Evolutionary conservation across 2,888 invertebrate genomes (phyloP).

Genomic region (Drosophila pseudotalamancana): DNA sequence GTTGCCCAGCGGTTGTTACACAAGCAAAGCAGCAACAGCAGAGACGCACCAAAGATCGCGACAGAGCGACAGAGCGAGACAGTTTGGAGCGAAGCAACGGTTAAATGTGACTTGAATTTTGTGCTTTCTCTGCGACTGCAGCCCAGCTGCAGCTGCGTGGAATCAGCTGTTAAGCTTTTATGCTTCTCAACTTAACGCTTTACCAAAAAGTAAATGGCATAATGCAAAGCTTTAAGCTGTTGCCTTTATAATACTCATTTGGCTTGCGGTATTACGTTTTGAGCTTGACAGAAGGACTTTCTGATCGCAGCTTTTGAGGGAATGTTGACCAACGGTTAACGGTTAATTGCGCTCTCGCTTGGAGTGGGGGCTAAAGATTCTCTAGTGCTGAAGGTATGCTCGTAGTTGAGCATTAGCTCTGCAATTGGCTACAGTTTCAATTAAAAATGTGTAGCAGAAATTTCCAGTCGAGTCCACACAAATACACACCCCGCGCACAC

Average conservation of each 20-base stretch:
- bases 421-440: conserved; percentile 59
- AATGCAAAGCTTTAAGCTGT: conserved; percentile 5
- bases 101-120: conserved; percentile 30
- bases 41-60: conserved; percentile 38
- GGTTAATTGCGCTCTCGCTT: conserved; percentile 1
- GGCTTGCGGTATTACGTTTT: not conserved
- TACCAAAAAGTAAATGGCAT: not conserved
- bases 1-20: conserved; percentile 62
- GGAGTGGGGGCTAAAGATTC: conserved; percentile 1
- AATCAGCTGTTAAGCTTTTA: conserved; percentile 41
- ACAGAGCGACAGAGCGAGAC: conserved; percentile 40
- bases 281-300: conserved; percentile 10
- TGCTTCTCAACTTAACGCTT: conserved; percentile 3
- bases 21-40: conserved; percentile 51
- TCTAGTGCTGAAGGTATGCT: not conserved
- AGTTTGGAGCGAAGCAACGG: conserved; percentile 42
- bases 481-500: conserved; percentile 22
- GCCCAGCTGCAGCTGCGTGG: conserved; percentile 25
- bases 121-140: conserved; percentile 51
- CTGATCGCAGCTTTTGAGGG: not conserved
- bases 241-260: not conserved
- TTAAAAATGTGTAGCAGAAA: conserved; percentile 69
- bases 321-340: not conserved
- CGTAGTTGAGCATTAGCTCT: conserved; percentile 8
- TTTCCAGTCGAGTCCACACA: conserved; percentile 69